Base-by-base conservation (phyloP, 2,888 invertebrate genomes). In the Pyrrhia umbra region DNA sequence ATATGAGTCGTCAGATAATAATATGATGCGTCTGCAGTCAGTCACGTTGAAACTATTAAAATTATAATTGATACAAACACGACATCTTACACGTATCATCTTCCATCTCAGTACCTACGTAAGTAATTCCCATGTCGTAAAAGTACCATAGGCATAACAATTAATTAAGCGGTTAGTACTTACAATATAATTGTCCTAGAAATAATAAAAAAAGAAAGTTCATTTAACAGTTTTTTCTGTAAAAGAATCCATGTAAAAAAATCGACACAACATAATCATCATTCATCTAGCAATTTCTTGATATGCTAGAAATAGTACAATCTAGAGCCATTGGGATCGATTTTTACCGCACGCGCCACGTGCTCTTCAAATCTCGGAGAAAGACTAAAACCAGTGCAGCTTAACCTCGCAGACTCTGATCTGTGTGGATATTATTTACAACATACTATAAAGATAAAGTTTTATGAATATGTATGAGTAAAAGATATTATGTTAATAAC, bases 21-120 rank as follows among this genome's bases (percentile, higher is more conserved):
- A 25, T 8, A 16, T 5, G 8, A 61, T 34, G 13, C 13, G 34
- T 47, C 61, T 8, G 21, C 5, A 10, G 70, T 60, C 5, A 10
- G 70, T 60, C 70, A 64, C 70, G 46, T 64, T 46, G 25, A 3
- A 34, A 16, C 10, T 16, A 64, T 56, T 69, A 34, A 20, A 59
- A 6, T n/a, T 59, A 18, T 69, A 64, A 64, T 69, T 42, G 34
- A 60, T 25, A 25, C 4, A 6, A 9, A 16, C 59, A 66, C 39
- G 58, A 27, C 30, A 60, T 34, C n/a, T 16, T 25, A 2, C 18
- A 30, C 23, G 18, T 8, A 27, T 30, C 25, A 16, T 16, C 13
- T 46, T 20, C 55, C 10, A 20, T 68, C 20, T 42, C 8, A 23
- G n/a, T 34, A n/a, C n/a, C n/a, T n/a, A 4, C n/a, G 34, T 13